phyloP scores from a whole-genome alignment of 2,888 invertebrate genomes.

The Neocrepidodera transversa region DNA sequence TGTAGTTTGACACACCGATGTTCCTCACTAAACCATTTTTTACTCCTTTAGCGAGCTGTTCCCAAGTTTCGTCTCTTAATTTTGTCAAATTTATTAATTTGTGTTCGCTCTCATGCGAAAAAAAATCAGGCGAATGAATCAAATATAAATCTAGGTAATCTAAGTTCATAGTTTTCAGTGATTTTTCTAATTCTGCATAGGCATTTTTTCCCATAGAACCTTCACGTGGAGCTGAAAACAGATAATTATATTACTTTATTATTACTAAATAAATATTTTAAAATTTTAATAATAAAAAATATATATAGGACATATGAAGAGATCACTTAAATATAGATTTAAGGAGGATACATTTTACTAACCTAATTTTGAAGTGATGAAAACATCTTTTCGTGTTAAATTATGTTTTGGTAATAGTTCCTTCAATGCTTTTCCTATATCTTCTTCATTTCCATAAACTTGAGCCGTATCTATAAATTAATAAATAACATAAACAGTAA shows the following conservation, averaged over 20 bases:
- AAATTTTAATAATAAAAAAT: too few relatives aligned
- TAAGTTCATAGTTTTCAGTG: conserved; percentile 68
- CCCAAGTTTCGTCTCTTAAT: conserved; percentile 72
- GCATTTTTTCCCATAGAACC: conserved; percentile 59
- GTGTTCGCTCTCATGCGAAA: conserved; percentile 62
- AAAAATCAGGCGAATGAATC: conserved; percentile 81
- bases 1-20: conserved; percentile 86
- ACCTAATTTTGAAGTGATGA: conserved; percentile 83
- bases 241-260: too few relatives aligned
- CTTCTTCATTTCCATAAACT: conserved; percentile 73
- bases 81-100: conserved; percentile 49
- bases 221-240: conserved; percentile 6
- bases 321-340: too few relatives aligned
- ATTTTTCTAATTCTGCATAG: conserved; percentile 64
- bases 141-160: conserved; percentile 80
- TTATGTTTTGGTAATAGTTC: conserved; percentile 72
- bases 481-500: too few relatives aligned
- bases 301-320: too few relatives aligned
- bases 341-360: too few relatives aligned
- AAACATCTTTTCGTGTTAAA: conserved; percentile 74
- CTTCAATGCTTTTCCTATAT: conserved; percentile 70
- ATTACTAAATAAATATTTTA: too few relatives aligned
- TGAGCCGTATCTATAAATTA: conserved; percentile 77
- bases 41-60: conserved; percentile 68
- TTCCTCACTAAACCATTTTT: conserved; percentile 67